Conservation (phyloP, 2,888 invertebrate species). For the Dryobotodes eremita region DNA sequence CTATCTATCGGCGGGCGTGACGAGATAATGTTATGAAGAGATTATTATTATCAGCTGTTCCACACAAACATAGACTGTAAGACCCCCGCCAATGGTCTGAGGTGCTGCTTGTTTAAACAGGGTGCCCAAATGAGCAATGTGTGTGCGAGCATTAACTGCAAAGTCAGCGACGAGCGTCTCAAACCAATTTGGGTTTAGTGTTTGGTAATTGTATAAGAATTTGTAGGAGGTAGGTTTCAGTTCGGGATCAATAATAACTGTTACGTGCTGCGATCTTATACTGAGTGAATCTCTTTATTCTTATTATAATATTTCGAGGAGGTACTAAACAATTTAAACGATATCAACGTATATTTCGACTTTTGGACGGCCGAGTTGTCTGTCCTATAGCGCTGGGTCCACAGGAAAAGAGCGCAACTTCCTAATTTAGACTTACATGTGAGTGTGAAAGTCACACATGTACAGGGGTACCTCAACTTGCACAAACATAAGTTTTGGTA, state of each 20-base stretch:
- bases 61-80: not conserved
- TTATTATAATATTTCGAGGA: not conserved
- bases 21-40: slow-evolving; percentile 17
- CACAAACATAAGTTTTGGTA: not conserved
- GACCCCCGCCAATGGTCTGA: not conserved
- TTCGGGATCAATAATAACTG: not conserved
- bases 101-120: not conserved
- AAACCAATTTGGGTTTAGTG: not conserved
- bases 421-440: not conserved
- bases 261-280: no score
- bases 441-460: not conserved
- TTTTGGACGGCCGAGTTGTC: not conserved
- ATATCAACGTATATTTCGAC: not conserved
- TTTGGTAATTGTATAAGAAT: no score
- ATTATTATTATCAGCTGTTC: slow-evolving; percentile 17
- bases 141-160: not conserved
- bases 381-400: not conserved
- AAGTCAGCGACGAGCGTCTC: not conserved
- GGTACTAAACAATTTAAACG: not conserved
- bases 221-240: not conserved
- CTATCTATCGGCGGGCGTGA: slow-evolving; percentile 16
- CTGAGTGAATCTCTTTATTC: not conserved
- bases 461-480: not conserved
- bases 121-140: not conserved
- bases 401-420: not conserved